These are phyloP conservation scores for Cladorhizidae sp. DNA, from an alignment of 37 sponge, comb jelly and placozoan species.

Conservation along the genomic window DNA sequence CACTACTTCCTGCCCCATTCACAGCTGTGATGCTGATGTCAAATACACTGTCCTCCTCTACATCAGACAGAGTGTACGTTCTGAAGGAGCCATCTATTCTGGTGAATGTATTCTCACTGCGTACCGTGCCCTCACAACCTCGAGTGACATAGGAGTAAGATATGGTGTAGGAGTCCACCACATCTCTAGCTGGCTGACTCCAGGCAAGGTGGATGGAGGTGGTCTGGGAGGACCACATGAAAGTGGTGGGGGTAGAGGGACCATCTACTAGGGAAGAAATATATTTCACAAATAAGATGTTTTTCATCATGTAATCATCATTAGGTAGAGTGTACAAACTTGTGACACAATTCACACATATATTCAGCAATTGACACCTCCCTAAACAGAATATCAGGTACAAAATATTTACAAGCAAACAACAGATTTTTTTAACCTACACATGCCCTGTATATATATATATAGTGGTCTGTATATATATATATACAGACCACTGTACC, in stretches of 20 bases:
- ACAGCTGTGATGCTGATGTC: slow-evolving; percentile 18
- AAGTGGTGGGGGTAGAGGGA: slow-evolving; percentile 7
- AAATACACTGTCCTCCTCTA: slow-evolving; percentile 37
- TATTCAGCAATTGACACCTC: too few species aligned
- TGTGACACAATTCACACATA: too few species aligned
- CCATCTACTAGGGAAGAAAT: background rate
- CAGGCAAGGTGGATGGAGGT: slow-evolving; percentile 41
- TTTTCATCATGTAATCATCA: too few species aligned
- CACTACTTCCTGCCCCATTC: slow-evolving; percentile 37
- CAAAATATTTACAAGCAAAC: too few species aligned
- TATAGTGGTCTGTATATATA: too few species aligned
- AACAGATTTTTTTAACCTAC: too few species aligned
- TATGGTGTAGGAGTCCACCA: slow-evolving; percentile 38
- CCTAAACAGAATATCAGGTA: too few species aligned
- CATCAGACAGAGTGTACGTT: slow-evolving; percentile 21
- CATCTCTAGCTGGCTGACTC: slow-evolving; percentile 20
- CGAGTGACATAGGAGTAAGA: slow-evolving; percentile 2
- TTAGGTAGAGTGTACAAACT: too few species aligned
- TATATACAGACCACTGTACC: too few species aligned
- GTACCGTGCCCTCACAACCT: too few species aligned
- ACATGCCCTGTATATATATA: too few species aligned
- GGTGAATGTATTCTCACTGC: too few species aligned
- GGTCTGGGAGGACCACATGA: background rate
- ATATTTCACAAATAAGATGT: background rate
- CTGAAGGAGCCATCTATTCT: background rate